phyloP scores from a whole-genome alignment of 2,888 invertebrate genomes.

The Drosophila infuscata region DNA sequence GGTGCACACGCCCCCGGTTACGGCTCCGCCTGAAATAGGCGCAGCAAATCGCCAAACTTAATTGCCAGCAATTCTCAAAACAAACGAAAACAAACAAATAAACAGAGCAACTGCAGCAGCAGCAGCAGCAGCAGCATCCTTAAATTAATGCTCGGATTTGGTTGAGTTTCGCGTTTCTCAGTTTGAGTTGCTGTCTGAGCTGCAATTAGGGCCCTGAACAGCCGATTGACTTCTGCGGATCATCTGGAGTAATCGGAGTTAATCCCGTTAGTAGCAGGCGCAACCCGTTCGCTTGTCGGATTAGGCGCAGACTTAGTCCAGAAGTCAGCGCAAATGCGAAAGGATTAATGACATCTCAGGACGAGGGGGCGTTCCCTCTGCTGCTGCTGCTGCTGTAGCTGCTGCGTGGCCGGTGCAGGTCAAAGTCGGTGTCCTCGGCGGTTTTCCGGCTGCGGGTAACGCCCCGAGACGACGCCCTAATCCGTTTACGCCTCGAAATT shows the following conservation, averaged over 20 bases:
- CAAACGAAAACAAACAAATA: conserved; percentile 82
- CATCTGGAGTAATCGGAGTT: conserved; percentile 78
- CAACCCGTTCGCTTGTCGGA: conserved; percentile 55
- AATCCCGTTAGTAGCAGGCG: conserved; percentile 71
- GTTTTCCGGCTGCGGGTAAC: conserved; percentile 72
- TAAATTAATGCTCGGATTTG: conserved; percentile 35
- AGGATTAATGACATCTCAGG: conserved; percentile 57
- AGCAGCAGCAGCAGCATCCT: conserved; percentile 29
- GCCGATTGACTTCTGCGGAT: conserved; percentile 74
- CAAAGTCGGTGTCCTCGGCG: conserved; percentile 50
- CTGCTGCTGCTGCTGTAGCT: conserved; percentile 8
- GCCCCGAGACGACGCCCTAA: conserved; percentile 70
- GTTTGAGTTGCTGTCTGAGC: conserved; percentile 15
- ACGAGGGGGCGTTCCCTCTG: conserved; percentile 23
- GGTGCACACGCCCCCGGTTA: conserved; percentile 67
- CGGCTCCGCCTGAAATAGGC: conserved; percentile 48
- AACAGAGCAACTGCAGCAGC: conserved; percentile 63
- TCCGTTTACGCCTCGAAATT: conserved; percentile 77
- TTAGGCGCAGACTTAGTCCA: conserved; percentile 61
- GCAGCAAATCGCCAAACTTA: conserved; percentile 67
- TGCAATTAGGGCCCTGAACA: conserved; percentile 46
- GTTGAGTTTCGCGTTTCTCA: conserved; percentile 24
- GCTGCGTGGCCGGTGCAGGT: conserved; percentile 34
- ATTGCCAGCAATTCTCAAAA: conserved; percentile 81
- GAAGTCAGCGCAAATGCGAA: conserved; percentile 76